Evolutionary conservation across 2,888 invertebrate genomes (phyloP).

Genomic region (Balanococcus diminutus): DNA sequence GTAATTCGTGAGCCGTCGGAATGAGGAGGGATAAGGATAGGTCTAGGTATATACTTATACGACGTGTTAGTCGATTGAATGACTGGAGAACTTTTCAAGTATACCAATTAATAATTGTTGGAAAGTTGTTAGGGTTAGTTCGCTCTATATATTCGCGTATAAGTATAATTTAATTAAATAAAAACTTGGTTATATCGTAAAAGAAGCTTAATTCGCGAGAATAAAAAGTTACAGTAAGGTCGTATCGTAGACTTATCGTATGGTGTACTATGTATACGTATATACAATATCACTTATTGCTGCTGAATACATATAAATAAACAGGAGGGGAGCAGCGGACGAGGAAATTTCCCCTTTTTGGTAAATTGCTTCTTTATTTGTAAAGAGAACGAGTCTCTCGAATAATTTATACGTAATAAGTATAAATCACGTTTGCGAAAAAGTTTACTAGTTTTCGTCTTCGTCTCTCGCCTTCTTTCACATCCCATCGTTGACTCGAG

Average conservation of each 20-base stretch:
- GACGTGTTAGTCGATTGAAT: neutral
- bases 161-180: constrained; percentile 3
- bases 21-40: neutral
- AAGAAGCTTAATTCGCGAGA: neutral
- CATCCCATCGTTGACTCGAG: neutral
- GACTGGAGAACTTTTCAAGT: neutral
- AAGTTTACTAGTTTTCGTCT: neutral
- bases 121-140: neutral
- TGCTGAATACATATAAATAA: neutral
- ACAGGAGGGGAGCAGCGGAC: neutral
- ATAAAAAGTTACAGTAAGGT: neutral
- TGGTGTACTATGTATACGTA: neutral
- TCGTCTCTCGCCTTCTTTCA: neutral
- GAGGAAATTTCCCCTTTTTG: neutral
- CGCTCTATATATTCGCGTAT: neutral
- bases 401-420: constrained; percentile 11
- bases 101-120: neutral
- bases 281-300: neutral
- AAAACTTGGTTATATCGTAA: neutral
- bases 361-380: constrained; percentile 5
- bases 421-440: neutral
- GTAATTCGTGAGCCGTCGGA: too few relatives aligned
- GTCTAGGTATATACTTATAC: too few relatives aligned
- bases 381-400: neutral
- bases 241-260: neutral